Base-by-base conservation (phyloP, 2,888 invertebrate species). In the Homarus gammarus region DNA sequence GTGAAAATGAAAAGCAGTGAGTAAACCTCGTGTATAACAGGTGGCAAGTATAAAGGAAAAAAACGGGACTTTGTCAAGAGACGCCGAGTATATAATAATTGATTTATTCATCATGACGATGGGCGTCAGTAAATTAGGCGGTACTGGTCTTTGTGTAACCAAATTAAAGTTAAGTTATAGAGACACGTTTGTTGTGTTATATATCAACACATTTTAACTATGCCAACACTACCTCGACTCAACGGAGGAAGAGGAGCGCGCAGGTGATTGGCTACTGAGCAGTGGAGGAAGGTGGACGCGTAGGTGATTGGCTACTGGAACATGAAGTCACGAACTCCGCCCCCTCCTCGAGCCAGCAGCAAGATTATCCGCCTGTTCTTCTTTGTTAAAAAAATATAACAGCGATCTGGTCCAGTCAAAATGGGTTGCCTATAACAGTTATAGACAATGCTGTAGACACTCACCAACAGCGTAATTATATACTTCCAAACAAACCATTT, bases 141-240 rank as follows among this genome's bases (percentile, higher is more conserved):
- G 27, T 8, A 64, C 10, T 64, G 31, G 31, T 56, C 64, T 64
- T 12, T 64, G 64, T 27, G 27, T 27, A 27, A 64, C 31, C 6
- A n/a, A 64, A 64, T 64, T 64, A 5, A 15, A 64, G 27, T 64
- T n/a, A 27, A 64, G 10, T 64, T 8, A 64, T 64, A 22, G 56
- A 56, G 56, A 56, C 56, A 77, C 12, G 77, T 49, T 77, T 56
- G 56, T 31, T 33, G 78, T 33, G 33, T 51, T 78, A 78, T 78
- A 78, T 15, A 22, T 78, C 78, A 78, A 78, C 51, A 78, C 56
- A 78, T 78, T 56, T 78, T 78, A 56, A 56, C 51, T 78, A 56
- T 5, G 51, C 38, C 33, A 51, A 56, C 3, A 56, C 56, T 56
- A 49, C 78, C 56, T 56, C 31, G 40, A 56, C 56, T 78, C 56